phyloP scores from a whole-genome alignment of 2,888 invertebrate genomes.

The Icerya purchasi region DNA sequence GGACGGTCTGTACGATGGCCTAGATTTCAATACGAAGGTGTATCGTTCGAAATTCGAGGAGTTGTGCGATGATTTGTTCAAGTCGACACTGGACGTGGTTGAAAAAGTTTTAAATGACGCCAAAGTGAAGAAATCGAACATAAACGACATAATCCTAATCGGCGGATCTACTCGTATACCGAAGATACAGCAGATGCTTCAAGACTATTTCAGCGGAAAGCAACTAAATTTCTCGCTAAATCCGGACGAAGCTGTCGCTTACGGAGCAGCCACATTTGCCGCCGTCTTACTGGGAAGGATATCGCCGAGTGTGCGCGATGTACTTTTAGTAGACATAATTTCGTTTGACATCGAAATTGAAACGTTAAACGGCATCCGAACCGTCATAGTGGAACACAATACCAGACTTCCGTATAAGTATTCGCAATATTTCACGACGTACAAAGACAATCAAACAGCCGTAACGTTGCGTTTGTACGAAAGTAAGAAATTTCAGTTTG shows the following conservation, averaged over 20 bases:
- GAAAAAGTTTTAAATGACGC: background rate
- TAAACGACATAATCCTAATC: background rate
- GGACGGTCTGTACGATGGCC: background rate
- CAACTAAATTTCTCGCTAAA: background rate
- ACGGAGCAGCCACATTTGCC: background rate
- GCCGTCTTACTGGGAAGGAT: background rate
- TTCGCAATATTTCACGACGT: conserved; percentile 39
- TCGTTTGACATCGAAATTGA: conserved; percentile 43
- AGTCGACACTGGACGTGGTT: background rate
- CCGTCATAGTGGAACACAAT: conserved; percentile 85
- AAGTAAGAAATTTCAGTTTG: conserved; percentile 77
- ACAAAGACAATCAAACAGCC: conserved; percentile 77
- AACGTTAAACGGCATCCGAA: conserved; percentile 85
- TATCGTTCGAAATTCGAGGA: background rate
- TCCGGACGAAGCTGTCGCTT: conserved; percentile 1
- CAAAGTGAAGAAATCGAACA: background rate
- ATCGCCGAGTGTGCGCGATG: background rate
- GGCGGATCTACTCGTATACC: background rate
- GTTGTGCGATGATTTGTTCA: background rate
- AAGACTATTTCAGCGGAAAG: background rate
- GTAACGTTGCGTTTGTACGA: conserved; percentile 80
- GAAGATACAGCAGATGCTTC: background rate
- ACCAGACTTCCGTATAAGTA: conserved; percentile 92
- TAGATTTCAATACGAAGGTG: background rate
- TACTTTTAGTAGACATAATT: background rate